Conservation (phyloP, 2,113 vertebrate genomes). For the Corvus cornix region DNA sequence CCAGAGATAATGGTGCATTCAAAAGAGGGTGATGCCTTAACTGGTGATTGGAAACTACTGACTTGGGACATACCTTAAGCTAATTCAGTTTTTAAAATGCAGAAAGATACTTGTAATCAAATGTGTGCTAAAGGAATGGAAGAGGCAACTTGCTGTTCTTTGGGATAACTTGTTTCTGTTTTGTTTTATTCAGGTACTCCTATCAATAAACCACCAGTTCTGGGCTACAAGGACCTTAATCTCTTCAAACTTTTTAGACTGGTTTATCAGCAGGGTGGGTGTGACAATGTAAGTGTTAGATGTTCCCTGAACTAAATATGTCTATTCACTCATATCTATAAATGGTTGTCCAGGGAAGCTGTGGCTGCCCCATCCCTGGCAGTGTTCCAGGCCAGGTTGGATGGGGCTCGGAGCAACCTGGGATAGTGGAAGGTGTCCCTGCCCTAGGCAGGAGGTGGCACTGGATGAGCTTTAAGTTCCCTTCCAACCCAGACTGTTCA, state of each 20-base stretch:
- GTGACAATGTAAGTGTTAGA: slow-evolving; percentile 84
- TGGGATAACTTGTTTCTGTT: not conserved
- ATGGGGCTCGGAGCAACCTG: not conserved
- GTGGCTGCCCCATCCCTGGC: accelerated
- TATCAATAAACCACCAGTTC: slow-evolving; percentile 97
- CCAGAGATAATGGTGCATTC: not conserved
- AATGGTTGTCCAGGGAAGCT: not conserved
- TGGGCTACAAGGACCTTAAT: slow-evolving; percentile 98
- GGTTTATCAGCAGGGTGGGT: slow-evolving; percentile 93
- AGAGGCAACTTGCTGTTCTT: not conserved
- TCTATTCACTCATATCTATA: not conserved
- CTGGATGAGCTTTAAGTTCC: not conserved
- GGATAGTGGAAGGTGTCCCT: not conserved
- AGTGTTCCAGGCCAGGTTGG: not conserved
- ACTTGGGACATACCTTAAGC: not conserved
- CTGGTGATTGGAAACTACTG: not conserved
- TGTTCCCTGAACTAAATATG: not conserved
- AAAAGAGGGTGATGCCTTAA: not conserved
- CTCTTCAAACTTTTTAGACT: slow-evolving; percentile 98
- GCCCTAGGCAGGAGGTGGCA: not conserved
- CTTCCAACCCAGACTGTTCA: not conserved
- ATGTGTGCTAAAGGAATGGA: not conserved
- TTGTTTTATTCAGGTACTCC: slow-evolving; percentile 84
- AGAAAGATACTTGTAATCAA: not conserved
- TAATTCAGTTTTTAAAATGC: not conserved